phyloP scores from a whole-genome alignment of 2,888 invertebrate genomes.

The Torymus aiolomorphi region DNA sequence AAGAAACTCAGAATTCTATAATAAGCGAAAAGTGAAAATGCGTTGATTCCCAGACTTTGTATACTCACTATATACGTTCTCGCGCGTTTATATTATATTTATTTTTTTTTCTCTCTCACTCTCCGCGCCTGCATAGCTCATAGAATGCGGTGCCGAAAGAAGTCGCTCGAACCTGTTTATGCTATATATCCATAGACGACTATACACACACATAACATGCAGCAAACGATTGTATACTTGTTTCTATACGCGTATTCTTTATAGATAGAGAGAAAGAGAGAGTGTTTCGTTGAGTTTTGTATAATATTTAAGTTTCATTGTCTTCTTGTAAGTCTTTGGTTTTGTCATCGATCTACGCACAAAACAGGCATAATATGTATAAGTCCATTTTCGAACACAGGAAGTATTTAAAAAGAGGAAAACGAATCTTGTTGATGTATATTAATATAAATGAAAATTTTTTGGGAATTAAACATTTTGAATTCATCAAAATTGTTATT shows the following conservation, averaged over 20 bases:
- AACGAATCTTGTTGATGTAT: constrained; percentile 69
- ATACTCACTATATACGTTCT: neutral
- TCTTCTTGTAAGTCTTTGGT: constrained; percentile 19
- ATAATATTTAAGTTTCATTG: constrained; percentile 21
- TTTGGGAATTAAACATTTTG: constrained; percentile 71
- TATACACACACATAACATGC: neutral
- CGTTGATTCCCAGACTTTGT: constrained; percentile 45
- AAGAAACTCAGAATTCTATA: constrained; percentile 55
- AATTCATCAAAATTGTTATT: constrained; percentile 55
- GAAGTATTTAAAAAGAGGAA: constrained; percentile 31
- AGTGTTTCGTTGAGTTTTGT: constrained; percentile 27
- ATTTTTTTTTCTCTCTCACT: no score
- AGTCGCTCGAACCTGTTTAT: no score
- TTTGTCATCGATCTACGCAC: constrained; percentile 35
- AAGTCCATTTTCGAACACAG: constrained; percentile 39
- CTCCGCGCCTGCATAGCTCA: no score
- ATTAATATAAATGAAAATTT: constrained; percentile 73
- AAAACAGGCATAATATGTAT: constrained; percentile 24
- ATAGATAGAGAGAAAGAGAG: neutral
- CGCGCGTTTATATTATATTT: no score
- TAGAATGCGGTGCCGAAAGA: no score
- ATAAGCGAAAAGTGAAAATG: constrained; percentile 44
- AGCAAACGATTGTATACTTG: constrained; percentile 12
- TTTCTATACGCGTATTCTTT: constrained; percentile 11
- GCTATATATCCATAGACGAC: no score